A percentile compares a stretch with the other conserved stretches of the same genome.
Conservation (phyloP, 2,797 vertebrate species). For the Poeciliopsis turneri region DNA sequence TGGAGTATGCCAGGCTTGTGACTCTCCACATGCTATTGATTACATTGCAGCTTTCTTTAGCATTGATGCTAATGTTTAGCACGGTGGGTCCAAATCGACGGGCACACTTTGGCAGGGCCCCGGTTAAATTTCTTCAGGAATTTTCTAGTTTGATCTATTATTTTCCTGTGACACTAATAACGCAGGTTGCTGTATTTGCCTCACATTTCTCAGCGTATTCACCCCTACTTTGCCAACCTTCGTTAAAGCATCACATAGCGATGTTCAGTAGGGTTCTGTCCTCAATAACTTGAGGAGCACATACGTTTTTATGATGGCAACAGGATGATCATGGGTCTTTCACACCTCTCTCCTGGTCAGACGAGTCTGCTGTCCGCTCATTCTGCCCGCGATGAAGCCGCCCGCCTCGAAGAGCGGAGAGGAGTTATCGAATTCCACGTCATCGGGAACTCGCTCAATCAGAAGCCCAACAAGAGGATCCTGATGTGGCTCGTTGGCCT, state of each 20-base stretch:
- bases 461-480: conserved; percentile 97
- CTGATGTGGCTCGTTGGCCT: conserved; percentile 98
- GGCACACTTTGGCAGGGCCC: too few relatives aligned
- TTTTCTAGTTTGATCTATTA: too few relatives aligned
- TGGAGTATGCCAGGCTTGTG: too few relatives aligned
- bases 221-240: background rate
- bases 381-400: conserved; percentile 93
- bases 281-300: background rate
- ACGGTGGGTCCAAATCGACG: too few relatives aligned
- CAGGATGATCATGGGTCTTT: background rate
- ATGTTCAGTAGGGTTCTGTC: background rate
- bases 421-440: conserved; percentile 98
- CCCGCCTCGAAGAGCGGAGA: conserved; percentile 91
- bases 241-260: background rate
- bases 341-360: conserved; percentile 64
- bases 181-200: background rate
- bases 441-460: conserved; percentile 94
- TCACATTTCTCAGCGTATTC: background rate
- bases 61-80: too few relatives aligned
- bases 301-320: background rate
- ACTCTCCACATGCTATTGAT: too few relatives aligned
- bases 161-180: background rate
- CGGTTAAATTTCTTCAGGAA: too few relatives aligned
- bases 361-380: conserved; percentile 94
- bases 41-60: too few relatives aligned